Evolutionary conservation across 1,140 invertebrate species (phyloP).

Genomic region (Conus betulinus): DNA sequence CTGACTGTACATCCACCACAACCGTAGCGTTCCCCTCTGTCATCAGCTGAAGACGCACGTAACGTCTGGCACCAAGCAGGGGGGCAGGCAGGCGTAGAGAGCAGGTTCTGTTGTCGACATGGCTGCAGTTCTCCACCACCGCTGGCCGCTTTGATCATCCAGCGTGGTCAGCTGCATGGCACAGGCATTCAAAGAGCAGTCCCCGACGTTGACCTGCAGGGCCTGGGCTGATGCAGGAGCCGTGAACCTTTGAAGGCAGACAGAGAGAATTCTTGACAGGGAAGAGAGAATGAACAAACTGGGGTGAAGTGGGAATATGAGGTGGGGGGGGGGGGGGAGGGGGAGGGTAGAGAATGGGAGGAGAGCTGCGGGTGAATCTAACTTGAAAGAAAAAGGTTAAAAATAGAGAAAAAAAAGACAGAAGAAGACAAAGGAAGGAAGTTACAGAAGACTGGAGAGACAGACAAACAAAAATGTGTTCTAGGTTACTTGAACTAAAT

Average conservation of each 20-base stretch:
- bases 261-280: no score
- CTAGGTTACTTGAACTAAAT: no score
- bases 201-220: background rate
- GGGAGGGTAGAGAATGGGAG: no score
- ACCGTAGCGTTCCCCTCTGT: conserved; percentile 14
- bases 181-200: conserved; percentile 3
- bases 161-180: background rate
- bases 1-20: background rate
- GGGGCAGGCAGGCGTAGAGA: background rate
- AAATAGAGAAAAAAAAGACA: no score
- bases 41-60: background rate
- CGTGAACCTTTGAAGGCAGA: background rate
- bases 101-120: background rate
- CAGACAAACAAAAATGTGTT: no score
- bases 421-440: no score
- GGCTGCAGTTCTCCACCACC: conserved; percentile 12
- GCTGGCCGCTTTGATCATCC: background rate
- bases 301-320: no score
- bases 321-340: no score
- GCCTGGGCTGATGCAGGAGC: background rate
- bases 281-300: no score
- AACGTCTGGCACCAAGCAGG: background rate
- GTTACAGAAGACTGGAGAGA: no score
- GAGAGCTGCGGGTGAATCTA: no score
- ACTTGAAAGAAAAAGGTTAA: no score